phyloP scores from a whole-genome alignment of 2,888 invertebrate genomes.

The Temnothorax ravouxi region DNA sequence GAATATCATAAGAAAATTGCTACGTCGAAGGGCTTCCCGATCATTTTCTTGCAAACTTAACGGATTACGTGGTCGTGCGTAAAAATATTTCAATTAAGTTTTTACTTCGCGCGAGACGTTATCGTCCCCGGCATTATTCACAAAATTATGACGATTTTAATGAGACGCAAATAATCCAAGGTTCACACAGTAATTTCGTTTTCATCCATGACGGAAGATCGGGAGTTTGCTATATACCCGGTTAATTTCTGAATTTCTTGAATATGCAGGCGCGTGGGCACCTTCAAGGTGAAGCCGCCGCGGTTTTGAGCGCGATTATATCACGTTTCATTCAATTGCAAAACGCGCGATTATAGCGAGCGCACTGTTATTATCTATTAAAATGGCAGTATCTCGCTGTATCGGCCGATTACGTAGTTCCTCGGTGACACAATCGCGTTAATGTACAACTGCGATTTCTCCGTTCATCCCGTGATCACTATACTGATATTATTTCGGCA shows the following conservation, averaged over 20 bases:
- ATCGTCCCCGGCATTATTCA: not conserved
- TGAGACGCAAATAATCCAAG: not conserved
- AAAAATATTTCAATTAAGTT: not conserved
- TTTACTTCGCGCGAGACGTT: not conserved
- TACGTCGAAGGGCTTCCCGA: not conserved
- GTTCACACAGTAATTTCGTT: not conserved
- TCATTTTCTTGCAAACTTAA: not conserved
- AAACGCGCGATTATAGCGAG: constrained; percentile 36
- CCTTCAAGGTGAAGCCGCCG: constrained; percentile 61
- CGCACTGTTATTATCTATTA: constrained; percentile 61
- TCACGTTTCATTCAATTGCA: constrained; percentile 47
- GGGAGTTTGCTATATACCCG: constrained; percentile 19
- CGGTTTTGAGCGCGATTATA: constrained; percentile 47
- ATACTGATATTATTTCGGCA: constrained; percentile 15
- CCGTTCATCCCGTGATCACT: constrained; percentile 28
- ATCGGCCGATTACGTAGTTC: constrained; percentile 39
- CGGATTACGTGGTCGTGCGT: not conserved
- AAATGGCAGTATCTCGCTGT: constrained; percentile 52
- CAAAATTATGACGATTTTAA: not conserved
- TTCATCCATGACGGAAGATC: not conserved
- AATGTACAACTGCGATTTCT: constrained; percentile 56
- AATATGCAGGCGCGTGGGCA: constrained; percentile 65
- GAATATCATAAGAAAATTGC: not conserved
- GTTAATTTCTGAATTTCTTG: constrained; percentile 64
- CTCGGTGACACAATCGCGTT: constrained; percentile 53